Evolutionary conservation across 92 coral and sea anemone species (phyloP), one percentile per base, ranked within the genome.

Genomic region (Phenganax marumi): DNA sequence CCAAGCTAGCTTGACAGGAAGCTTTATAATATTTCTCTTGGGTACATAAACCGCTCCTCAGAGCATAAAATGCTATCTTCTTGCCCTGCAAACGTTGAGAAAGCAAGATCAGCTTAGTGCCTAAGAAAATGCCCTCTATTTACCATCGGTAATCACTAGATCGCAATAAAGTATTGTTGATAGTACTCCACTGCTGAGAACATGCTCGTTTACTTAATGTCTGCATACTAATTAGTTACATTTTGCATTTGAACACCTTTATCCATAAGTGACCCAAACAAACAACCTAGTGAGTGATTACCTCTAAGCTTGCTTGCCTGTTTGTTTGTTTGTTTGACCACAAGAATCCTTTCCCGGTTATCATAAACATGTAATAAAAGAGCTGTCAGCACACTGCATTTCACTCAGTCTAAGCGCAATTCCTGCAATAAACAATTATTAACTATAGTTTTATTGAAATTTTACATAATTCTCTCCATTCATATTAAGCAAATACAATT

Each of bases 211-310:
- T 10, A 25, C 8, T 66, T 5, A 33, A 33, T 33, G 43, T 33
- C 24, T 66, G 72, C 72, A 66, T 33, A 66, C 50, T 33, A 66
- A 66, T 66, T 25, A 66, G 72, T 12, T 62, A 66, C 72, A 17
- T 18, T 66, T 12, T 62, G 33, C 22, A 33, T 25, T n/a, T 66
- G 26, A 10, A 24, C 3, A 18, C 14, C 0, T 33, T 33, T 33
- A 10, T 6, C 25, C 26, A 66, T 66, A 66, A 49, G 72, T 25
- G 7, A 66, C 72, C 72, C 72, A 66, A 66, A 18, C 23, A 58
- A 58, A 23, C 61, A n/a, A 55, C 16, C 14, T 58, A 16, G 65
- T 12, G 62, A 21, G 18, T 14, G 22, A 12, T 55, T 3, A 55
- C 61, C 61, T 55, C 61, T 55, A 3, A 33, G 43, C 5, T 33